Base-by-base conservation (phyloP, 2,797 vertebrate genomes). In the Bovichtus diacanthus region DNA sequence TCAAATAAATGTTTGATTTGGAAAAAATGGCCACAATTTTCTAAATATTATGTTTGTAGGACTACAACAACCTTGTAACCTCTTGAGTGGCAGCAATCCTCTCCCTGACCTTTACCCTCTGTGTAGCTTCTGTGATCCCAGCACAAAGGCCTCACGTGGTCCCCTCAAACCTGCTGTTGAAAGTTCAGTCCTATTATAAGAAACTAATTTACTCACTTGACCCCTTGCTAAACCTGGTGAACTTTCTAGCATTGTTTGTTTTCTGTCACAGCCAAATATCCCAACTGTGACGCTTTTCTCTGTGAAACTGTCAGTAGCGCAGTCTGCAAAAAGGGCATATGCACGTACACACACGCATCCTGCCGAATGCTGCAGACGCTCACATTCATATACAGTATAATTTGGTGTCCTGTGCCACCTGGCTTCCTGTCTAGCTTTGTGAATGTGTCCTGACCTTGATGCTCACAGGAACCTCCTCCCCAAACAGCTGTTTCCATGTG, bases 401-500 rank as follows among this genome's bases (percentile, higher is more conserved):
- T 34, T 51, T 44, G 49, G 60, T 74, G 59, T 43, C 78, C 83
- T 71, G 76, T 75, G 78, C 80, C 85, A 92, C 90, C 90, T 89
- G 87, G 78, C 73, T 84, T 94, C 93, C 91, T 87, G 85, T 89
- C 83, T 54, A 55, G 59, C 70, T 82, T 68, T 87, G 87, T 88
- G 82, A 91, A 85, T 85, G 80, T 74, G 62, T 81, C 79, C 88
- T 87, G 91, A 87, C 90, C 89, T 85, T 71, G 49, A 76, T 62
- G 74, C 79, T 89, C 78, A 81, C 90, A 93, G 93, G 94, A 94
- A 93, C 83, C 90, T 87, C 89, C 87, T 92, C 91, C 92, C 84
- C 78, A 91, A 93, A 91, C 91, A 93, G 90, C 92, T 93, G 92
- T 73, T 94, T 94, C 93, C 91, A 90, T 53, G 47, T 81, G 76